Evolutionary conservation across 2,888 invertebrate species (phyloP), one percentile per base, ranked within the genome.

Genomic region (Orchesellides sinensis): DNA sequence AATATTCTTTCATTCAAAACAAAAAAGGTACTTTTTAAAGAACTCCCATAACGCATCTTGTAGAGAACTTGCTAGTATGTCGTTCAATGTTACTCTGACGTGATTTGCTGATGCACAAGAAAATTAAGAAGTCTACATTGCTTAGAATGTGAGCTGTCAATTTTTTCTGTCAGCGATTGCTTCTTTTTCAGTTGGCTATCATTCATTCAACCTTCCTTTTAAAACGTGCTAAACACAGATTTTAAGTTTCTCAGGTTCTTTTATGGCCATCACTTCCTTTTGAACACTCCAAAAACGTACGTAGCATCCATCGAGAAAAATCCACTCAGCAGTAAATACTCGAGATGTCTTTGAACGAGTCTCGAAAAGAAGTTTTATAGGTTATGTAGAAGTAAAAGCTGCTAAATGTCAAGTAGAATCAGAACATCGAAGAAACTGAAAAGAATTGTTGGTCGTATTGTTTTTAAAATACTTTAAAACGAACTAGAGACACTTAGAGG

Each of bases 1-100:
- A 59, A 59, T 59, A 59, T 59, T 59, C n/a, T 27, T 27, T 5
- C 14, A 27, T 59, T 59, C 59, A 5, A 59, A 59, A 59, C 25
- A 59, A 25, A 59, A 59, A 59, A 59, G 59, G 35, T 12, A 59
- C 29, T 59, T 27, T 8, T 27, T 59, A 29, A 25, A n/a, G 29
- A 52, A 59, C 59, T 25, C 59, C 59, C 27, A 27, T 25, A 14
- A n/a, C 59, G 29, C 59, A 27, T 4, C 12, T 35, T 27, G n/a
- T 5, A 12, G 10, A 49, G n/a, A 49, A 49, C 49, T 49, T 49
- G 59, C 29, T 27, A 5, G 25, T 14, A 12, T 49, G 27, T 29
- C 29, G 4, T 29, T 27, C 27, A 59, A 59, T 59, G 29, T 17
- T 17, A 29, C 59, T 47, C 19, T 27, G 12, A 35, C 4, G 49